Conservation (phyloP, 1,140 invertebrate genomes). For the Dufourea novaeangliae region DNA sequence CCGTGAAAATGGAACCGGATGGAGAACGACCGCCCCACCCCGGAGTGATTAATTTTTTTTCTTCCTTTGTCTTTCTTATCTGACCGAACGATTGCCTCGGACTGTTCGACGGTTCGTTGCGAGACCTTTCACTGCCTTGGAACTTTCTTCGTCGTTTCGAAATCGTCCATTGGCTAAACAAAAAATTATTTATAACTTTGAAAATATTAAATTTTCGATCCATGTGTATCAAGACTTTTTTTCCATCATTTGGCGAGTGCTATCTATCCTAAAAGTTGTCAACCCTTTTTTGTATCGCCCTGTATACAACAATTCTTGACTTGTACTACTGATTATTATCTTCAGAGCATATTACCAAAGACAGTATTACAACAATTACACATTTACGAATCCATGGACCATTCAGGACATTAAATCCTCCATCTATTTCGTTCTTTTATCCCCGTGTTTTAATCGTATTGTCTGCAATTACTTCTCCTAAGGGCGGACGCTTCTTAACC, state of each 20-base stretch:
- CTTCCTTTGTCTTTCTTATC: constrained; percentile 51
- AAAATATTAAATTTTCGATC: too few relatives aligned
- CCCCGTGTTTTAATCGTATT: too few relatives aligned
- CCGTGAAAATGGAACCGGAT: constrained; percentile 65
- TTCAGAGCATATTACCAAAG: too few relatives aligned
- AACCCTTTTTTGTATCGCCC: too few relatives aligned
- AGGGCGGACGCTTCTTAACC: not conserved
- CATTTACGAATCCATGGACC: too few relatives aligned
- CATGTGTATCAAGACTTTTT: too few relatives aligned
- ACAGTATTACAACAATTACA: too few relatives aligned
- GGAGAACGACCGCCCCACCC: constrained; percentile 10
- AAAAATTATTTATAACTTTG: too few relatives aligned
- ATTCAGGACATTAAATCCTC: too few relatives aligned
- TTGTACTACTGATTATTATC: not conserved
- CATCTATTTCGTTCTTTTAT: too few relatives aligned
- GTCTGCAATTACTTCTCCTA: not conserved
- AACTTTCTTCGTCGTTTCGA: not conserved
- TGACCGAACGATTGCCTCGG: constrained; percentile 28
- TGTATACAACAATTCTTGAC: not conserved
- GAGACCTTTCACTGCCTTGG: not conserved
- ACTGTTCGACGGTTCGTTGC: constrained; percentile 22
- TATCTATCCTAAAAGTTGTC: too few relatives aligned
- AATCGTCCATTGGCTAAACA: not conserved
- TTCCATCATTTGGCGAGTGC: too few relatives aligned
- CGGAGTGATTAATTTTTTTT: constrained; percentile 68